phyloP scores from a whole-genome alignment of 2,888 invertebrate species.

The Stenoptilia bipunctidactyla region DNA sequence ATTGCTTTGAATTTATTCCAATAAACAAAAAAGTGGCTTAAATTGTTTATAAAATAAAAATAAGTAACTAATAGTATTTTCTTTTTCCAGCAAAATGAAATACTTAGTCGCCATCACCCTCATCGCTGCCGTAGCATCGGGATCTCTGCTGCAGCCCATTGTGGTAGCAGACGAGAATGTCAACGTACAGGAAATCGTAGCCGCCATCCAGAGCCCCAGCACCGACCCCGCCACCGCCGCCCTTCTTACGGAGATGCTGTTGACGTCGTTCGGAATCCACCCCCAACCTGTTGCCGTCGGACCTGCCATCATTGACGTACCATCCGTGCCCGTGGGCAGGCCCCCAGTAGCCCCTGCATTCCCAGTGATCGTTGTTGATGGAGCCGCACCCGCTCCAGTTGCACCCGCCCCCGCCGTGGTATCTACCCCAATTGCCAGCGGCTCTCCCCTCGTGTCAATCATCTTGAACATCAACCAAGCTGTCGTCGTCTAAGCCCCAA shows the following conservation, averaged over 20 bases:
- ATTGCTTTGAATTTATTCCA: too few species aligned
- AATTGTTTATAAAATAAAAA: too few species aligned
- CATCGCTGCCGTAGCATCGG: conserved; percentile 38
- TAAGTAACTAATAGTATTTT: background rate
- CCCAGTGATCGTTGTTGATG: background rate
- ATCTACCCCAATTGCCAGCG: conserved; percentile 8
- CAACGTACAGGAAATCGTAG: conserved; percentile 30
- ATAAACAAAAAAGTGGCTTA: too few species aligned
- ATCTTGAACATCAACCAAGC: conserved; percentile 16
- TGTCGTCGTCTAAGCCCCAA: background rate
- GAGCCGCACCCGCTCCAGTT: conserved; percentile 2
- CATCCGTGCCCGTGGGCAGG: conserved; percentile 10
- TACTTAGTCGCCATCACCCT: conserved; percentile 38
- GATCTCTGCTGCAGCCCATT: conserved; percentile 21
- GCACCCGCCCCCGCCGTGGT: conserved; percentile 7
- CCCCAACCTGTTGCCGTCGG: conserved; percentile 18
- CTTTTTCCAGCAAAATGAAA: conserved; percentile 32
- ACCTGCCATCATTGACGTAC: conserved; percentile 16
- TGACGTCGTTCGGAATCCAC: conserved; percentile 16
- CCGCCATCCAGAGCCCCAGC: conserved; percentile 38
- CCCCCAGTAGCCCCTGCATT: conserved; percentile 7
- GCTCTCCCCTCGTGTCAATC: conserved; percentile 21
- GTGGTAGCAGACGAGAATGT: conserved; percentile 16
- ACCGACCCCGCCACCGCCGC: conserved; percentile 36
- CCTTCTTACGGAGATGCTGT: conserved; percentile 14